Evolutionary conservation across 1,140 invertebrate genomes (phyloP).

Genomic region (Aplysia californica): DNA sequence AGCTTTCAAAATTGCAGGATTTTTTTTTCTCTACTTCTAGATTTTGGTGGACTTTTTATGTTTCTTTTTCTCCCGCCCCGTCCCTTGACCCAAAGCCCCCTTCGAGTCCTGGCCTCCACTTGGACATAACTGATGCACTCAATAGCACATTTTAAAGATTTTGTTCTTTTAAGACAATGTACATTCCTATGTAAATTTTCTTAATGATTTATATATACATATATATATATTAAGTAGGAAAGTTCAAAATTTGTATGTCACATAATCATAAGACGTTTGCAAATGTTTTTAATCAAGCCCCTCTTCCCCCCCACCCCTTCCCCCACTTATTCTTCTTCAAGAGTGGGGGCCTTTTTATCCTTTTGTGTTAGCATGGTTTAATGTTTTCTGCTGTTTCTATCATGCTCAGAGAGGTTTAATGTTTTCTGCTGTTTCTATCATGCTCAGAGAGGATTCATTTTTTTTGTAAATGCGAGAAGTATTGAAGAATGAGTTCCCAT

Average conservation of each 20-base stretch:
- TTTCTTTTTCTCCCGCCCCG: too few species aligned
- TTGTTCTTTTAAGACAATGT: conserved; percentile 12
- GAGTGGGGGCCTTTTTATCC: too few species aligned
- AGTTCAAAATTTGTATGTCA: neutral
- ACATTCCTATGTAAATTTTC: conserved; percentile 25
- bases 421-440: conserved; percentile 18
- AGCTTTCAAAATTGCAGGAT: neutral
- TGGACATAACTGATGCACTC: conserved; percentile 26
- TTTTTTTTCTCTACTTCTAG: neutral
- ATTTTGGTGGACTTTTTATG: neutral
- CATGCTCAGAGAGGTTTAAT: conserved; percentile 20
- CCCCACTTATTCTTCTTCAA: too few species aligned
- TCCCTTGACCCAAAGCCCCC: too few species aligned
- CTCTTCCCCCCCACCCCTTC: too few species aligned
- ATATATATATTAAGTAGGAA: neutral
- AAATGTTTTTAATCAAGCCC: too few species aligned
- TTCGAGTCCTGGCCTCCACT: conserved; percentile 32
- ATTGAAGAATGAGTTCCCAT: conserved; percentile 5
- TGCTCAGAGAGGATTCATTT: conserved; percentile 19
- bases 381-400: conserved; percentile 10
- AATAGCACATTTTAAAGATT: conserved; percentile 7
- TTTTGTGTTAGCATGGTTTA: conserved; percentile 6
- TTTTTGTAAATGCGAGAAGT: conserved; percentile 4
- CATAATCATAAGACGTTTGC: too few species aligned
- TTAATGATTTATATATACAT: neutral